These are phyloP conservation scores for Antechinus flavipes DNA, from an alignment of 2,113 vertebrate genomes.

Conservation along the genomic window DNA sequence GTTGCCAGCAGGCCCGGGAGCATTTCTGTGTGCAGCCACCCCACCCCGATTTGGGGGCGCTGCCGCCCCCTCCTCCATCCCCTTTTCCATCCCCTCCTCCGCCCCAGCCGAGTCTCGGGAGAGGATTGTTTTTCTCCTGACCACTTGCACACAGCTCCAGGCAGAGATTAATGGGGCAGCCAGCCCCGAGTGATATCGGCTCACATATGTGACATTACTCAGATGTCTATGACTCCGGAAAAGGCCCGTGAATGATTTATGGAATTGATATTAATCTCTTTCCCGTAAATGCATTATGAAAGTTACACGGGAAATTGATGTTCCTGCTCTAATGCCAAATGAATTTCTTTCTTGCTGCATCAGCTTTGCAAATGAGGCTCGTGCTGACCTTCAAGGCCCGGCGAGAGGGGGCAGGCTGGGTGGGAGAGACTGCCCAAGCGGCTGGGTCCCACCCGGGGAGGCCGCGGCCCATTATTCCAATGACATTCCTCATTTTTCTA, in stretches of 20 bases:
- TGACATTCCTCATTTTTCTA: neutral
- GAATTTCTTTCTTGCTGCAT: slow-evolving; percentile 91
- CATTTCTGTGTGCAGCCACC: neutral
- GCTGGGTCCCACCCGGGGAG: neutral
- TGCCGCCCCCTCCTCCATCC: neutral
- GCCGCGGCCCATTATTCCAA: neutral
- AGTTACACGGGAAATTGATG: slow-evolving; percentile 93
- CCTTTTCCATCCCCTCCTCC: too few species aligned
- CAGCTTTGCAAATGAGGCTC: slow-evolving; percentile 89
- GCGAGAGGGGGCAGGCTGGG: slow-evolving; percentile 77
- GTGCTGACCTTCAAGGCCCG: slow-evolving; percentile 86
- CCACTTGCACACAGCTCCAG: slow-evolving; percentile 83
- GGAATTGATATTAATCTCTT: slow-evolving; percentile 98
- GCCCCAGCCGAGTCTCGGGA: slow-evolving; percentile 65
- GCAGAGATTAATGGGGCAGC: slow-evolving; percentile 92
- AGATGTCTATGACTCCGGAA: slow-evolving; percentile 90
- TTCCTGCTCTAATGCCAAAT: slow-evolving; percentile 92
- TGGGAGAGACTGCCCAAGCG: neutral
- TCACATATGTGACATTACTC: slow-evolving; percentile 92
- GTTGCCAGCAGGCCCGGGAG: slow-evolving; percentile 8
- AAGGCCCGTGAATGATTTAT: slow-evolving; percentile 97
- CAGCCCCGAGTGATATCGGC: slow-evolving; percentile 89
- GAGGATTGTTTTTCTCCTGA: slow-evolving; percentile 85
- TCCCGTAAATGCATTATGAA: slow-evolving; percentile 96
- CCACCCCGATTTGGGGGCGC: slow-evolving; percentile 60